Evolutionary conservation across 2,797 vertebrate genomes (phyloP).

Genomic region (Notolepis coatsorum): DNA sequence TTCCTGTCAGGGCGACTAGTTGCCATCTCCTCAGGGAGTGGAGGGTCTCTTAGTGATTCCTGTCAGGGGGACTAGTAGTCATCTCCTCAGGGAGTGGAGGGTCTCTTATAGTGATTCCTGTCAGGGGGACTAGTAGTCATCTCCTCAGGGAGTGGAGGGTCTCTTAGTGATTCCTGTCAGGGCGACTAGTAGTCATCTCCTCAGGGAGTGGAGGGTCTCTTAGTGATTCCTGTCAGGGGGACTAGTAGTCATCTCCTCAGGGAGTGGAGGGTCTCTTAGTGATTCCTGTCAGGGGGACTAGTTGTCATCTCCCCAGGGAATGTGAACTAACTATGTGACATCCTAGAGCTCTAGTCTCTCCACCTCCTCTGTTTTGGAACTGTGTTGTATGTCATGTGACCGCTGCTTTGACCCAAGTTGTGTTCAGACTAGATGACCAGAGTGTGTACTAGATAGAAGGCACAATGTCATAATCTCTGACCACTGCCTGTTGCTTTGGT

Average conservation of each 20-base stretch:
- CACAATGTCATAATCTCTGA: slow-evolving; percentile 66
- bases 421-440: slow-evolving; percentile 67
- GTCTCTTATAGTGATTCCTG: no score
- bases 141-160: slow-evolving; percentile 29
- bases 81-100: slow-evolving; percentile 32
- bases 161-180: slow-evolving; percentile 13
- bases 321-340: slow-evolving; percentile 14
- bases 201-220: no score
- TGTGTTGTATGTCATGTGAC: slow-evolving; percentile 53
- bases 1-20: no score
- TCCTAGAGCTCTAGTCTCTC: background rate
- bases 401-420: slow-evolving; percentile 59
- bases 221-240: slow-evolving; percentile 19
- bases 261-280: no score
- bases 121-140: no score
- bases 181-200: slow-evolving; percentile 27
- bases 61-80: slow-evolving; percentile 24
- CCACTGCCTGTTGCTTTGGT: slow-evolving; percentile 70
- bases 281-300: no score
- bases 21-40: slow-evolving; percentile 31
- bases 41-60: slow-evolving; percentile 1
- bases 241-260: slow-evolving; percentile 26
- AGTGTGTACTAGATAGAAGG: slow-evolving; percentile 62
- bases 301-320: slow-evolving; percentile 33
- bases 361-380: slow-evolving; percentile 29